Percentiles rank a stretch among this genome's conserved stretches.
phyloP scores from a whole-genome alignment of 2,113 vertebrate genomes.

The Cariama cristata region DNA sequence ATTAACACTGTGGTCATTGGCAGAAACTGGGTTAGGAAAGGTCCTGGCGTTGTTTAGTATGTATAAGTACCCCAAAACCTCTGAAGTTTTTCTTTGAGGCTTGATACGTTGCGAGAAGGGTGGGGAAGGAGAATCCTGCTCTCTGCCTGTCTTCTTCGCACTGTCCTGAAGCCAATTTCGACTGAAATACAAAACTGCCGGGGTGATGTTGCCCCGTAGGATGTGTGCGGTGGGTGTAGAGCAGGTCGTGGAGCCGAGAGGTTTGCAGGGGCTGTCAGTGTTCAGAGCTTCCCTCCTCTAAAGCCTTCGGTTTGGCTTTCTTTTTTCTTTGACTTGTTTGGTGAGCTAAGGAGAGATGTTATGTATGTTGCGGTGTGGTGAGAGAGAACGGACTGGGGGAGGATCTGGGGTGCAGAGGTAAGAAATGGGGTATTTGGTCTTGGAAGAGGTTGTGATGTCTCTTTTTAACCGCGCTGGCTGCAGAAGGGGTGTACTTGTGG shows the following conservation, averaged over 20 bases:
- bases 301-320: constrained; percentile 55
- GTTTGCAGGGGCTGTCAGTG: background rate
- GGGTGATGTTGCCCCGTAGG: background rate
- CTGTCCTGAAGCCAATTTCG: background rate
- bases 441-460: background rate
- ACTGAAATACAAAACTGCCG: background rate
- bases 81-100: background rate
- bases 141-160: background rate
- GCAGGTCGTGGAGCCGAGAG: background rate
- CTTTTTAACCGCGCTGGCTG: constrained; percentile 39
- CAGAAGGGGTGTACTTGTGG: constrained; percentile 36
- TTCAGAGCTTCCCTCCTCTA: constrained; percentile 30
- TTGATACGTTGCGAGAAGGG: background rate
- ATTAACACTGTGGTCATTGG: background rate
- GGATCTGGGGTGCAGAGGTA: constrained; percentile 8
- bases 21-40: background rate
- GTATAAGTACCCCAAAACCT: background rate
- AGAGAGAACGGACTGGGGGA: background rate
- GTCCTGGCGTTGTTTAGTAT: background rate
- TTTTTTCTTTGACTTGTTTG: constrained; percentile 49
- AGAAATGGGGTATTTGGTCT: constrained; percentile 37
- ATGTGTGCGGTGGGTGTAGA: background rate
- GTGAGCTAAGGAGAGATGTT: constrained; percentile 51
- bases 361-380: constrained; percentile 36
- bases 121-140: background rate